Evolutionary conservation across 1,140 invertebrate genomes (phyloP), one percentile per base, ranked within the genome.

Genomic region (Euura saliciscinereae): DNA sequence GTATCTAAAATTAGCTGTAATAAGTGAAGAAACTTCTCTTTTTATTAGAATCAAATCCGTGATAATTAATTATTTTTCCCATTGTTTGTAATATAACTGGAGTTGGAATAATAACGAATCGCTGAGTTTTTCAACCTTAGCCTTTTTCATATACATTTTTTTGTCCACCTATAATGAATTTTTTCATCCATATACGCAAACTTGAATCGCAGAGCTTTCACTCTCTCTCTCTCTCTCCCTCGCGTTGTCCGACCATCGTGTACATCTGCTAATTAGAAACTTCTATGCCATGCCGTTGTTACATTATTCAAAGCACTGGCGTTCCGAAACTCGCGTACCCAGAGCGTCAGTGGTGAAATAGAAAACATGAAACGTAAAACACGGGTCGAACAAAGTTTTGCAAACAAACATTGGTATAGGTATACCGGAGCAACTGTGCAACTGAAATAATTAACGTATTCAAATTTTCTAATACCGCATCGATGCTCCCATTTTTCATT

Each of bases 201-300:
- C 28, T 28, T 28, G 28, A 28, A 28, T 28, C 28, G 28, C 28
- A 28, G 28, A 28, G 28, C 28, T 28, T 28, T 28, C 28, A 28
- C 28, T 28, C 28, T 28, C 28, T 28, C 28, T 28, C 28, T 28
- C 28, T 28, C 28, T 28, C 28, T 28, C 28, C 1, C 51, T 51
- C 51, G 8, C 51, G 51, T 59, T 59, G 51, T 11, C 51, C 51
- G 51, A 59, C 3, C 8, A 4, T 59, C 51, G 51, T 59, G 51
- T n/a, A 59, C 13, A 59, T 59, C 51, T 59, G 51, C 6, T 59
- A 59, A 59, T 59, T 59, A 59, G 51, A n/a, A 59, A 59, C 51
- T 59, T n/a, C 8, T 59, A 59, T 59, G 51, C 28, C 28, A 28
- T 28, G 51, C 13, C 51, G 51, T 28, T 11, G 51, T 59, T 59